Evolutionary conservation across 1,140 invertebrate genomes (phyloP).

Genomic region (Myzus persicae): DNA sequence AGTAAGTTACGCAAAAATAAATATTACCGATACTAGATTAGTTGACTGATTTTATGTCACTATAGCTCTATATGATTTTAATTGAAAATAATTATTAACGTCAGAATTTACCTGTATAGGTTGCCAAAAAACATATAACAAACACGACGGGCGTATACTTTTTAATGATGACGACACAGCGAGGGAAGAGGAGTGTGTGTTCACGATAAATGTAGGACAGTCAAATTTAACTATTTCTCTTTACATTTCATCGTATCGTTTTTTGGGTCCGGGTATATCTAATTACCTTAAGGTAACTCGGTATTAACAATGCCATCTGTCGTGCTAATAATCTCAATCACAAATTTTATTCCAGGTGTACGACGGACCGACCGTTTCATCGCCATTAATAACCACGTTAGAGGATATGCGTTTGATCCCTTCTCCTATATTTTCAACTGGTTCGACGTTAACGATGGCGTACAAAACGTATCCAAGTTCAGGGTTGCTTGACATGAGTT

Average conservation of each 20-base stretch:
- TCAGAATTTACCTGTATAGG: background rate
- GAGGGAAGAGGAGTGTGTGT: background rate
- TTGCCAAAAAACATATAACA: background rate
- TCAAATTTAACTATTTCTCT: slow-evolving; percentile 8
- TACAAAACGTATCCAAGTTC: background rate
- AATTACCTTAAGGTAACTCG: slow-evolving; percentile 17
- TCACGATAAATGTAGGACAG: background rate
- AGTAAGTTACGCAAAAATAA: slow-evolving; percentile 14
- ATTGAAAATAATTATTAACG: background rate
- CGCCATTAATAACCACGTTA: background rate
- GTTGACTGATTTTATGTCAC: background rate
- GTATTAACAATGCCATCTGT: background rate
- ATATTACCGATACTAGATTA: background rate
- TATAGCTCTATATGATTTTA: background rate
- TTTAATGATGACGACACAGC: background rate
- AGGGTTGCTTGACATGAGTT: background rate
- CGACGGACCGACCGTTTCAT: background rate
- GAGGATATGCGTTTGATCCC: background rate
- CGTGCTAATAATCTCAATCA: background rate
- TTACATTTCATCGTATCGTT: background rate
- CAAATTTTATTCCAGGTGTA: background rate
- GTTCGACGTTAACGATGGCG: slow-evolving; percentile 10
- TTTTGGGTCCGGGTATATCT: too few relatives aligned
- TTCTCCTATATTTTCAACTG: slow-evolving; percentile 6
- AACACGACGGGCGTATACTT: background rate